Base-by-base conservation (phyloP, 2,888 invertebrate species). In the Tuberolachnus salignus region DNA sequence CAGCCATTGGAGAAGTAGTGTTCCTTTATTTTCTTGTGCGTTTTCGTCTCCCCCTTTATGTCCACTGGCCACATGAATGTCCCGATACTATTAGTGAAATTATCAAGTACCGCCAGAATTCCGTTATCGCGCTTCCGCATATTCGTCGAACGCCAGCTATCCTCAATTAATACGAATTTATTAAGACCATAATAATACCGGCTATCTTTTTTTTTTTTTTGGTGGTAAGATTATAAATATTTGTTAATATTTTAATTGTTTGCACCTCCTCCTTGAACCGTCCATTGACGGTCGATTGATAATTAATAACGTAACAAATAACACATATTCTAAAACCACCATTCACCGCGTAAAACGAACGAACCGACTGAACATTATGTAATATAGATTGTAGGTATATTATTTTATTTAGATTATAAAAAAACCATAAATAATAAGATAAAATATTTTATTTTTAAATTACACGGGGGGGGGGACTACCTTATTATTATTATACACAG, bases 231-330 rank as follows among this genome's bases (percentile, higher is more conserved):
- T 61, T 10, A 34, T 61, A 14, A 64, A 46, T 64, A 34, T 61
- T 34, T 34, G 59, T 59, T n/a, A 26, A 61, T 61, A 10, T 61
- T 61, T 34, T 34, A 42, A 63, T n/a, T 63, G 61, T 42, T 63
- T 42, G n/a, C 0, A n/a, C n/a, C 11, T 42, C 6, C 34, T 34
- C 6, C 6, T 34, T 34, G 8, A 16, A 26, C 26, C 26, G 6
- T 34, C 34, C 34, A 34, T 6, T 34, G 34, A 34, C 3, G 34
- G 34, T 34, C 6, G 6, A 34, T 34, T 34, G 34, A 34, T 34
- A 34, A 34, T 34, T 4, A 34, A 34, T 34, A 34, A 34, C 6
- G 6, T 34, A 34, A 34, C 3, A 4, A 4, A 34, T 34, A 34
- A 34, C 34, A 34, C 3, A 34, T 34, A 34, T 34, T 34, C 6